Percentiles rank a stretch among this genome's conserved stretches.
Evolutionary conservation across 2,113 vertebrate genomes (phyloP).

Genomic region (Chrysochloris asiatica): DNA sequence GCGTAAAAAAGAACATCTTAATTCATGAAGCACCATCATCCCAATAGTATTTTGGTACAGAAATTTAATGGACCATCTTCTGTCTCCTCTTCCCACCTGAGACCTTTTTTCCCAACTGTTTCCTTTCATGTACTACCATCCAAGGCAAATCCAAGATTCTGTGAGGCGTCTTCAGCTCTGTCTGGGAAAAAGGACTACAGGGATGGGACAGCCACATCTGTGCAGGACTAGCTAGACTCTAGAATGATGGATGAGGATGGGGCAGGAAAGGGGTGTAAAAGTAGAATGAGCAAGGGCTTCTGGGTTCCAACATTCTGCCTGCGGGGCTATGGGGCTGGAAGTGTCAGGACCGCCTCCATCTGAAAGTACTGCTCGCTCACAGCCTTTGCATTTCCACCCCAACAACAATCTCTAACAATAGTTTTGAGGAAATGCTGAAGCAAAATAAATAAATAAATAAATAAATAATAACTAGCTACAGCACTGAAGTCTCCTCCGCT

Average conservation of each 20-base stretch:
- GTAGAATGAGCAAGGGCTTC: neutral
- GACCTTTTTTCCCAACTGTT: neutral
- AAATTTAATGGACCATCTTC: neutral
- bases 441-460: too few species aligned
- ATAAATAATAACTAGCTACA: slow-evolving; percentile 59
- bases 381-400: slow-evolving; percentile 39
- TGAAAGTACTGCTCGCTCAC: slow-evolving; percentile 16
- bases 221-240: neutral
- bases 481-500: slow-evolving; percentile 36
- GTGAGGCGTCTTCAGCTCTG: neutral
- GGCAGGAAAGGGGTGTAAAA: neutral
- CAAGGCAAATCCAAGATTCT: neutral
- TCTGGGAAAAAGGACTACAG: neutral
- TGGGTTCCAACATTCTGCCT: neutral
- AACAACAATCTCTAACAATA: slow-evolving; percentile 31
- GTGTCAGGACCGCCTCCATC: neutral
- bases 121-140: neutral
- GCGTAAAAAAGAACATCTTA: neutral
- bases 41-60: neutral
- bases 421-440: slow-evolving; percentile 57
- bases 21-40: neutral
- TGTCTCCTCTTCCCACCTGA: neutral
- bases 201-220: neutral
- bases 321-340: neutral
- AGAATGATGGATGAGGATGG: neutral